Base-by-base conservation (phyloP, 1,140 invertebrate genomes). In the Himalopsyche phryganea region DNA sequence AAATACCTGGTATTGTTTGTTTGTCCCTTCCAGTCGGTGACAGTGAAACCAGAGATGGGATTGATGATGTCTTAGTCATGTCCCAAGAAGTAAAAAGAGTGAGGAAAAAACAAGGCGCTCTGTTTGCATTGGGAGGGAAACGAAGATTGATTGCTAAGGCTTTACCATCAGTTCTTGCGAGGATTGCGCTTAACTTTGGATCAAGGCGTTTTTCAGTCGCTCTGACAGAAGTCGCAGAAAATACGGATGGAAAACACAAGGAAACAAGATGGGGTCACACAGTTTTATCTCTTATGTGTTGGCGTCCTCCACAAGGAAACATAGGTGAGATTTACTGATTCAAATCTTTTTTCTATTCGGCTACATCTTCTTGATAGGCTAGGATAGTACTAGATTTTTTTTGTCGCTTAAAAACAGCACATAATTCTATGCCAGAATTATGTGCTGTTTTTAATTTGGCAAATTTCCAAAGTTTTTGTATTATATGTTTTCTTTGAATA, bases 231-330 rank as follows among this genome's bases (percentile, higher is more conserved):
- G 81, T 90, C 65, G 82, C 74, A 68, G 80, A 68, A 66, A 80
- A 72, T 18, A 66, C 73, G 13, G 66, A 71, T 9, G 68, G 72
- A 18, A 65, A 67, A 5, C 74, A 65, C 0, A 56, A 58, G 11
- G 69, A 69, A 17, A 79, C 83, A n/a, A 59, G 84, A 6, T 88
- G 87, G 79, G 85, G 88, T 1, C 84, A 89, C 42, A 78, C 81
- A 28, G 79, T 91, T 0, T 79, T 81, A 14, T 79, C 80, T 55
- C 80, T 86, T 0, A 69, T 91, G n/a, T 88, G 87, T 60, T 91
- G 88, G 83, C 78, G 86, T 61, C 88, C 89, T 19, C 87, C 87
- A 2, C 89, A 90, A 70, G 87, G 87, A 18, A 91, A 91, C 69
- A 88, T 88, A 36, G 85, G 89, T 89, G 75, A 83, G 82, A 76